These are phyloP conservation scores for Acrocephalus scirpaceus DNA, from an alignment of 2,797 vertebrate species.

Conservation along the genomic window DNA sequence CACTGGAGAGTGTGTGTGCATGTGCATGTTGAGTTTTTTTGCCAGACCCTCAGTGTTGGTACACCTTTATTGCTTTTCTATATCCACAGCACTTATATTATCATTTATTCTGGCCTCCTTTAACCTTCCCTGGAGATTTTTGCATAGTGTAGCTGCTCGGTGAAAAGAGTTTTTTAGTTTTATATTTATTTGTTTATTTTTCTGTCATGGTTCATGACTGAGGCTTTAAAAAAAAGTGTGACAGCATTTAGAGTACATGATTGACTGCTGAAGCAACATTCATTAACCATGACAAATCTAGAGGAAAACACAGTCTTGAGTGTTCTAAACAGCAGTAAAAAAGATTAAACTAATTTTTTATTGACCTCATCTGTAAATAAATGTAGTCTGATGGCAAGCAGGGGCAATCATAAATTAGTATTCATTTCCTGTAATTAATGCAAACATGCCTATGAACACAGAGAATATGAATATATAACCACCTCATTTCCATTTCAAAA, in stretches of 20 bases:
- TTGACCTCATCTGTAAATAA: conserved; percentile 84
- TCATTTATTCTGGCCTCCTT: conserved; percentile 86
- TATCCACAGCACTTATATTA: conserved; percentile 85
- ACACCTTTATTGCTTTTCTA: conserved; percentile 77
- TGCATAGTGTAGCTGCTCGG: conserved; percentile 78
- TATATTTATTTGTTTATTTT: conserved; percentile 93
- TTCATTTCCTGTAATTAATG: conserved; percentile 84
- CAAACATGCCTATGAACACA: conserved; percentile 79
- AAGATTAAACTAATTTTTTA: conserved; percentile 79
- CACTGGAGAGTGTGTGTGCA: conserved; percentile 70
- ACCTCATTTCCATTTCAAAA: conserved; percentile 80
- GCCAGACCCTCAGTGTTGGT: conserved; percentile 75
- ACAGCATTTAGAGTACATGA: conserved; percentile 83
- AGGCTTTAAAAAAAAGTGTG: conserved; percentile 83
- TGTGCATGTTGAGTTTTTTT: conserved; percentile 59
- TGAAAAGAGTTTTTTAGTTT: conserved; percentile 87
- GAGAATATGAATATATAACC: conserved; percentile 77
- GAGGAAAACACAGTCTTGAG: conserved; percentile 85
- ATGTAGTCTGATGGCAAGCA: conserved; percentile 78
- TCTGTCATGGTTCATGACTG: conserved; percentile 88
- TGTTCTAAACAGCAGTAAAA: conserved; percentile 84
- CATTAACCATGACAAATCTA: conserved; percentile 88
- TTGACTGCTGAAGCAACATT: conserved; percentile 84
- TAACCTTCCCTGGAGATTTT: conserved; percentile 79
- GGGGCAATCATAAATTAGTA: conserved; percentile 81